phyloP scores from a whole-genome alignment of 2,888 invertebrate species.

The Tubulanus polymorphus region DNA sequence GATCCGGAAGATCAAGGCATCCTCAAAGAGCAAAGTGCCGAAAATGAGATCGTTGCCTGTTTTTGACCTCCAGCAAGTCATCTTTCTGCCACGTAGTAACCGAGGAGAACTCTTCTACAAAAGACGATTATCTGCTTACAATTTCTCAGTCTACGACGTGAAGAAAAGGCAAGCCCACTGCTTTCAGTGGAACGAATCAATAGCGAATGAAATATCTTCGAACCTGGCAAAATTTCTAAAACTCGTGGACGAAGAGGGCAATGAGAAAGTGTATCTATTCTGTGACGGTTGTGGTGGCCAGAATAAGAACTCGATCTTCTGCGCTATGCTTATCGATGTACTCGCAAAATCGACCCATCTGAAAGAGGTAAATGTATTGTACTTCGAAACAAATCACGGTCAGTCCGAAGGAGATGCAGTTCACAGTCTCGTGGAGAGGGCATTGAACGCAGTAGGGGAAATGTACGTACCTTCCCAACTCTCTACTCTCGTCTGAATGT shows the following conservation, averaged over 20 bases:
- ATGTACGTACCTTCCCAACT: background rate
- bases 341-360: background rate
- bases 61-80: conserved; percentile 9
- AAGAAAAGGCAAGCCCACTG: conserved; percentile 1
- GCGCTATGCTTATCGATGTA: background rate
- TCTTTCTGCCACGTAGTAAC: conserved; percentile 3
- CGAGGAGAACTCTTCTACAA: conserved; percentile 3
- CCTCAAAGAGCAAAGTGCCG: background rate
- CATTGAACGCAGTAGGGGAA: background rate
- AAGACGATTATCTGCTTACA: conserved; percentile 1
- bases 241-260: background rate
- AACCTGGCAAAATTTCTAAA: background rate
- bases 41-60: background rate
- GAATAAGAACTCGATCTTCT: conserved; percentile 6
- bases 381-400: conserved; percentile 5
- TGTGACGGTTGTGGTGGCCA: conserved; percentile 9
- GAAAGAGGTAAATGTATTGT: background rate
- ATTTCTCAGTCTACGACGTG: conserved; percentile 5
- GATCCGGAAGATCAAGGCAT: background rate
- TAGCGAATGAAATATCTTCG: conserved; percentile 7
- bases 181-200: conserved; percentile 5
- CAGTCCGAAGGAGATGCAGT: conserved; percentile 4
- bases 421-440: background rate
- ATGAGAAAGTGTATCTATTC: background rate
- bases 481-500: background rate